Evolutionary conservation across 2,888 invertebrate species (phyloP).

Genomic region (Mesoligia furuncula): DNA sequence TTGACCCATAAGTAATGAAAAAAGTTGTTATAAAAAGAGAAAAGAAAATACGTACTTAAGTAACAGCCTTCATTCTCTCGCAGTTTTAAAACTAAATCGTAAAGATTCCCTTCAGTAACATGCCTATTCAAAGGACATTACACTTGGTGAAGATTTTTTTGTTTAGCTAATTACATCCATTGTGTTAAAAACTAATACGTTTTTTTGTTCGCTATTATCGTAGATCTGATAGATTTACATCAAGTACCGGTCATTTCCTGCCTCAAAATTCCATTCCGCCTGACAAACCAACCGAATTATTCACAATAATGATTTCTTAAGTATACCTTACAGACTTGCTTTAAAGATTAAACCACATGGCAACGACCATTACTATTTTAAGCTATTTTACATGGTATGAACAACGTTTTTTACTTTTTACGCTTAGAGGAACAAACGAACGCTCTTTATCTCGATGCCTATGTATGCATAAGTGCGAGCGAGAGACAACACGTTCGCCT

Average conservation of each 20-base stretch:
- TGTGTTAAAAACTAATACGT: constrained; percentile 70
- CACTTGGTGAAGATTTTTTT: constrained; percentile 56
- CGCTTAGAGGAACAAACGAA: constrained; percentile 68
- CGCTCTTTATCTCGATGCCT: constrained; percentile 70
- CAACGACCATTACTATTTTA: constrained; percentile 68
- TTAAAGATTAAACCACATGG: constrained; percentile 59
- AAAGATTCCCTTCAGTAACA: constrained; percentile 32
- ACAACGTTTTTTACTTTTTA: constrained; percentile 68
- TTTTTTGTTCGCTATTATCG: constrained; percentile 67
- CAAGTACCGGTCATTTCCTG: constrained; percentile 72
- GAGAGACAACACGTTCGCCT: constrained; percentile 69
- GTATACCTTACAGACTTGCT: constrained; percentile 63
- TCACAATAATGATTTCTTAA: constrained; percentile 70
- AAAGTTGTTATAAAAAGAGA: constrained; percentile 44
- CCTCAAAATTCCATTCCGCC: constrained; percentile 71
- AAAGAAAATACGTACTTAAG: constrained; percentile 47
- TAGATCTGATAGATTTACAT: constrained; percentile 72
- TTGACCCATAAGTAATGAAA: constrained; percentile 48
- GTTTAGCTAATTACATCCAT: constrained; percentile 65
- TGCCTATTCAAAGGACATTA: constrained; percentile 57
- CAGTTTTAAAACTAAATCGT: constrained; percentile 35
- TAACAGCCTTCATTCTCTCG: constrained; percentile 37
- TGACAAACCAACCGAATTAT: constrained; percentile 60
- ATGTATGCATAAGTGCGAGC: constrained; percentile 71
- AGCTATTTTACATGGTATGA: constrained; percentile 69